phyloP scores from a whole-genome alignment of 2,888 invertebrate species.

The Ichneumoninae sp. region DNA sequence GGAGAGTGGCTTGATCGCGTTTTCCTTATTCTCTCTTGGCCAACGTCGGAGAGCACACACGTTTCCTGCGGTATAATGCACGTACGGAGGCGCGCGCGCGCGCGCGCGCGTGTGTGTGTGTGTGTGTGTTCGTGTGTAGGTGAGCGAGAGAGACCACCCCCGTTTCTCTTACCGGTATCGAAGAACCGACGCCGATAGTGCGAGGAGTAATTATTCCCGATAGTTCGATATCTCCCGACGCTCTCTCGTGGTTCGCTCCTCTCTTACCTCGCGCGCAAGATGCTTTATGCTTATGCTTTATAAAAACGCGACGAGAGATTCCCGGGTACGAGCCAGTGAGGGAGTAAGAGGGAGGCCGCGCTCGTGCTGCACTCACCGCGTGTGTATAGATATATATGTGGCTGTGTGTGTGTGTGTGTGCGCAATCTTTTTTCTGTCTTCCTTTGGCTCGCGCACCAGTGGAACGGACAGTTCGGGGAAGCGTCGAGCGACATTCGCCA shows the following conservation, averaged over 20 bases:
- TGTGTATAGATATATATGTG: constrained; percentile 9
- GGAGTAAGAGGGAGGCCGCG: background rate
- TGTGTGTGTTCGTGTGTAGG: background rate
- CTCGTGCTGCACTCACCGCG: constrained; percentile 42
- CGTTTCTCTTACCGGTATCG: constrained; percentile 69
- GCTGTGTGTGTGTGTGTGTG: background rate
- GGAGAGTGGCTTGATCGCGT: constrained; percentile 47
- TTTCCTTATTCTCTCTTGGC: constrained; percentile 53
- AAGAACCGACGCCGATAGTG: constrained; percentile 76
- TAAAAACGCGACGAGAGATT: constrained; percentile 67
- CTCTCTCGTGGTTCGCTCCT: constrained; percentile 53
- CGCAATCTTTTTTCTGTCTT: constrained; percentile 30
- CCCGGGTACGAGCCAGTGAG: constrained; percentile 36
- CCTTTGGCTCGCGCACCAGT: constrained; percentile 30
- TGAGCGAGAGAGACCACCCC: constrained; percentile 58
- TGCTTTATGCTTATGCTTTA: constrained; percentile 76
- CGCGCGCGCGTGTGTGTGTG: background rate
- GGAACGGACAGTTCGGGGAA: constrained; percentile 61
- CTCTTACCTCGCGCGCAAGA: constrained; percentile 48
- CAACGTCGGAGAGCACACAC: constrained; percentile 36
- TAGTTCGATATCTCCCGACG: constrained; percentile 73
- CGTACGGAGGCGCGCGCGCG: too few species aligned
- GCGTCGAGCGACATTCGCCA: constrained; percentile 63
- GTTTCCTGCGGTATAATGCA: background rate
- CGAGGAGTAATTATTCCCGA: constrained; percentile 81